A percentile compares a stretch with the other conserved stretches of the same genome.
These are phyloP conservation scores for Trigoniulus corallinus DNA, from an alignment of 1,140 invertebrate species.

Conservation along the genomic window DNA sequence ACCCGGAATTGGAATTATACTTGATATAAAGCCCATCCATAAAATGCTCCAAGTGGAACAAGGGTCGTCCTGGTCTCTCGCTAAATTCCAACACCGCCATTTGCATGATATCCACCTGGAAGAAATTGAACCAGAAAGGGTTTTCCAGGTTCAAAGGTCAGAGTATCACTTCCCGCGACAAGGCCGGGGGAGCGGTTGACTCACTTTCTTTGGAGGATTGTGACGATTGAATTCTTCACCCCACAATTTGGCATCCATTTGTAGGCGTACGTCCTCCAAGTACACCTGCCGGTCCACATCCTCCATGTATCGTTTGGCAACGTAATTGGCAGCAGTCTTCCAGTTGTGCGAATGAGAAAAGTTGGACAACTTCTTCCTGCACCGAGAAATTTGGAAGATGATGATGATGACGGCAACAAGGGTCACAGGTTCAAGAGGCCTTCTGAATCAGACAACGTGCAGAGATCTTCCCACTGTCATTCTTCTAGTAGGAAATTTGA, in stretches of 20 bases:
- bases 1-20: conserved; percentile 44
- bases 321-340: conserved; percentile 35
- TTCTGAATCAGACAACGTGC: too few relatives aligned
- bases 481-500: too few relatives aligned
- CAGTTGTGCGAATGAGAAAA: conserved; percentile 29
- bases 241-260: conserved; percentile 46
- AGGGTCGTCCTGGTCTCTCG: conserved; percentile 29
- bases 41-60: conserved; percentile 41
- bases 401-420: too few relatives aligned
- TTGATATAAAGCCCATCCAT: conserved; percentile 43
- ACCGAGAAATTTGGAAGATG: too few relatives aligned
- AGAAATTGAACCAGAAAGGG: background rate
- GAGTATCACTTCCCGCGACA: background rate
- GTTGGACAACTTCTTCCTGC: conserved; percentile 35
- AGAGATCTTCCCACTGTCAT: too few relatives aligned
- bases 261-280: conserved; percentile 38
- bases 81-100: conserved; percentile 39
- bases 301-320: conserved; percentile 38
- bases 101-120: conserved; percentile 41
- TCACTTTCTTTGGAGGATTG: conserved; percentile 41
- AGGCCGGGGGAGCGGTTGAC: background rate
- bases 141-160: background rate
- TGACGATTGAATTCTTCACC: conserved; percentile 41
- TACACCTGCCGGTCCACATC: conserved; percentile 32
- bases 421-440: background rate